Percentiles rank a stretch among this genome's conserved stretches.
phyloP scores from a whole-genome alignment of 1,140 invertebrate species.

The Drosophila simulans region DNA sequence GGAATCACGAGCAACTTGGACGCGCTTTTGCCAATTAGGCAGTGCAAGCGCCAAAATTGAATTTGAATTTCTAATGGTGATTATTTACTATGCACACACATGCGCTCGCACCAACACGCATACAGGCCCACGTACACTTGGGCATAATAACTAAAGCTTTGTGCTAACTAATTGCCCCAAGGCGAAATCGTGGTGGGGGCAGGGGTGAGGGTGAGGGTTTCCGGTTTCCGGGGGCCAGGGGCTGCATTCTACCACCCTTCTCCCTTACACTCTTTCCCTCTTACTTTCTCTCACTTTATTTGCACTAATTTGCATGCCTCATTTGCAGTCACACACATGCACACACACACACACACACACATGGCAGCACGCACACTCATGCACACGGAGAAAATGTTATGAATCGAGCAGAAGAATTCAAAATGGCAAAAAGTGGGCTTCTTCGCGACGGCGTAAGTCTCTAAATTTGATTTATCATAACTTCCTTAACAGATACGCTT shows the following conservation, averaged over 20 bases:
- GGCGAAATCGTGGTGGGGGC: conserved; percentile 34
- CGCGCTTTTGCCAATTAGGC: conserved; percentile 60
- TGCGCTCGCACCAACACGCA: conserved; percentile 18
- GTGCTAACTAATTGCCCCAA: conserved; percentile 77
- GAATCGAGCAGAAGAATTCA: neutral
- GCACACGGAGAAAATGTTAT: conserved; percentile 5
- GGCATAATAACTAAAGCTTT: conserved; percentile 77
- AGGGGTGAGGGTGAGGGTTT: conserved; percentile 16
- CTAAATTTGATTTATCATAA: neutral
- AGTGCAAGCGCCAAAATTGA: conserved; percentile 59
- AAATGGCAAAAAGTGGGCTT: neutral
- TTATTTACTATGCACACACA: conserved; percentile 64
- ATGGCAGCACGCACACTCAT: conserved; percentile 9
- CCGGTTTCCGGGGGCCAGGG: conserved; percentile 1
- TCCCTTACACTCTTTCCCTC: neutral
- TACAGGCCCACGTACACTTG: conserved; percentile 47
- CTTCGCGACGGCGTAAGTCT: neutral
- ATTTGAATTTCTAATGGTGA: conserved; percentile 72
- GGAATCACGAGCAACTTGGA: conserved; percentile 9
- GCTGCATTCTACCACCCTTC: too few species aligned
- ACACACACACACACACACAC: conserved; percentile 42
- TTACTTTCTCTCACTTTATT: conserved; percentile 42
- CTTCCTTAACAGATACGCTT: neutral
- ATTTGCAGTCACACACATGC: conserved; percentile 64
- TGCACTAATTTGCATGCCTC: conserved; percentile 77